phyloP scores from a whole-genome alignment of 2,113 vertebrate species.

The Lampris megalopsis region DNA sequence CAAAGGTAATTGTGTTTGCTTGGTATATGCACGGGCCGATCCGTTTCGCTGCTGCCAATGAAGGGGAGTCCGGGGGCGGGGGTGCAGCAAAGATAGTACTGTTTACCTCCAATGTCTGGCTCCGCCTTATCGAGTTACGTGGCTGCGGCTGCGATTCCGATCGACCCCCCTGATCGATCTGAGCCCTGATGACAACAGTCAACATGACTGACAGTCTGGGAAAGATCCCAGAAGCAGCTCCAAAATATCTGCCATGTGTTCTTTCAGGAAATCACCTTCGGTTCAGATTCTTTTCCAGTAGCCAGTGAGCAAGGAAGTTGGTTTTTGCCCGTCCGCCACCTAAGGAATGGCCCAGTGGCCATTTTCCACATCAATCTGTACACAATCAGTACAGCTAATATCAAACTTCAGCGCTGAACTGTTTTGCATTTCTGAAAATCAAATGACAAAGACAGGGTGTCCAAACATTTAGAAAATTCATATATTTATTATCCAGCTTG shows the following conservation, averaged over 20 bases:
- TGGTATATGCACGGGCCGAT: constrained; percentile 71
- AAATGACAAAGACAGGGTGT: constrained; percentile 51
- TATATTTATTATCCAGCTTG: constrained; percentile 71
- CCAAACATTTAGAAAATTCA: constrained; percentile 60
- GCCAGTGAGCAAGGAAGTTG: constrained; percentile 35
- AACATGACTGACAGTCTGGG: constrained; percentile 75
- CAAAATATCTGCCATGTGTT: constrained; percentile 72
- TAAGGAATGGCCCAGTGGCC: constrained; percentile 64
- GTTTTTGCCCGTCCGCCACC: constrained; percentile 57
- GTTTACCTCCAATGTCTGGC: constrained; percentile 79
- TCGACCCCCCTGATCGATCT: constrained; percentile 73
- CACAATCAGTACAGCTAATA: constrained; percentile 68
- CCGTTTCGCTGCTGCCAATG: constrained; percentile 70
- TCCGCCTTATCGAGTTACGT: constrained; percentile 81
- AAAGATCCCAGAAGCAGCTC: constrained; percentile 70
- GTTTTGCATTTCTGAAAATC: constrained; percentile 26
- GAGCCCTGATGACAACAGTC: constrained; percentile 73
- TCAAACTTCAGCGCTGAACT: constrained; percentile 72
- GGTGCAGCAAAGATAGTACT: constrained; percentile 71
- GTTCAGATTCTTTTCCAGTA: constrained; percentile 48
- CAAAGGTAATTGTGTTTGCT: constrained; percentile 78
- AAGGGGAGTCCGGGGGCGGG: constrained; percentile 45
- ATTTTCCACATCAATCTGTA: constrained; percentile 63
- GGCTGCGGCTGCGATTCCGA: constrained; percentile 64
- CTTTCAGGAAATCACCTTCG: constrained; percentile 65